Base-by-base conservation (phyloP, 1,140 invertebrate genomes). In the Musca domestica region DNA sequence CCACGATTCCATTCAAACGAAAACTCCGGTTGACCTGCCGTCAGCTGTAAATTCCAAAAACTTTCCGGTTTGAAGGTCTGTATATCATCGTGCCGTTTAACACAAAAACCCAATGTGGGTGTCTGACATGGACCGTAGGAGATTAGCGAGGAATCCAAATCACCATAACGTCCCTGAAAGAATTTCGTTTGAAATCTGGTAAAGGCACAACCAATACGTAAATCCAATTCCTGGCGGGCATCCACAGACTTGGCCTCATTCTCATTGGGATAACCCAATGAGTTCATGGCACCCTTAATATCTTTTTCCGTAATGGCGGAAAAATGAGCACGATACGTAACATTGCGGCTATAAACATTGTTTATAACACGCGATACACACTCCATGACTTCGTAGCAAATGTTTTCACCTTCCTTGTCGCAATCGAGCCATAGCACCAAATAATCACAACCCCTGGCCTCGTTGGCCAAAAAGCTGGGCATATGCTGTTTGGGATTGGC, bases 91-190 rank as follows among this genome's bases (percentile, higher is more conserved):
- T 99, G 96, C 49, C 98, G 87, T 77, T 98, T 94, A 2, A 99
- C 98, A 87, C 98, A 99, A 83, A 99, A 99, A 6, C 97, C 97
- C 12, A 99, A 84, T 0, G 98, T 99, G n/a, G 98, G 98, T 3
- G 98, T 99, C 86, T 99, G 98, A 77, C 98, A 99, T 1, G 98
- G 98, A 0, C 98, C 98, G 83, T 96, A 99, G 0, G 97, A 99
- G 76, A 99, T 98, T 9, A 98, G 86, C 0, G 94, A 95, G 9
- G 95, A 95, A 84, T 99, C 98, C 68, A 99, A 85, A 85, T 99
- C 95, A 17, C 78, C 78, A 68, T 82, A 82, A 12, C 78, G 77
- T n/a, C 86, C 93, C 87, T 96, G 95, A 82, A 98, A 98, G 84
- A 95, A 99, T 84, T 95, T 95, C 0, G 98, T 99, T 85, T 99